A percentile compares a stretch with the other conserved stretches of the same genome.
These are phyloP conservation scores for Cliona cf. orientalis DNA, from an alignment of 37 sponge, comb jelly and placozoan genomes.

Conservation along the genomic window DNA sequence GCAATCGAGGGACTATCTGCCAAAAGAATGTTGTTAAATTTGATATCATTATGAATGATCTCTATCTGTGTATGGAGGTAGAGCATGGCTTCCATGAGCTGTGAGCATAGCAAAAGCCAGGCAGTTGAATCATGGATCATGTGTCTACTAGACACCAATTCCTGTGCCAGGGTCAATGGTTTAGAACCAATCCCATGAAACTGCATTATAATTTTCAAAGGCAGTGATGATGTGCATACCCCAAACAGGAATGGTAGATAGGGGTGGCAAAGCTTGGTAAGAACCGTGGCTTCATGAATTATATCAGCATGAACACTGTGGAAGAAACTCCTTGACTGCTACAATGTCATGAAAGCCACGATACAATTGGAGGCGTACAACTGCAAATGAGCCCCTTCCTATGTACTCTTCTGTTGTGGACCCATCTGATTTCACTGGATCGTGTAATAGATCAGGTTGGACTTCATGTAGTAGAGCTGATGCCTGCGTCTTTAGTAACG, in stretches of 20 bases:
- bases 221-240: constrained; percentile 7
- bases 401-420: too few species aligned
- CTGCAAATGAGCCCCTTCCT: too few species aligned
- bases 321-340: too few species aligned
- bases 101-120: background rate
- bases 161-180: background rate
- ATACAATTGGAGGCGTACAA: too few species aligned
- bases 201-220: constrained; percentile 24
- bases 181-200: constrained; percentile 23
- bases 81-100: constrained; percentile 25
- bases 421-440: too few species aligned
- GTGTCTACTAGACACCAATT: too few species aligned
- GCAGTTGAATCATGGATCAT: too few species aligned
- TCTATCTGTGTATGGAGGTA: constrained; percentile 16
- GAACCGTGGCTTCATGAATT: constrained; percentile 6
- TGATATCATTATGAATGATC: constrained; percentile 36
- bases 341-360: too few species aligned
- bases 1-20: background rate
- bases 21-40: constrained; percentile 1
- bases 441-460: too few species aligned
- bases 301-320: background rate
- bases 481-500: too few species aligned
- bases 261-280: constrained; percentile 18
- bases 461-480: too few species aligned
- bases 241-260: constrained; percentile 33